Evolutionary conservation across 2,888 invertebrate species (phyloP).

Genomic region (Disparrhopalites patrizii): DNA sequence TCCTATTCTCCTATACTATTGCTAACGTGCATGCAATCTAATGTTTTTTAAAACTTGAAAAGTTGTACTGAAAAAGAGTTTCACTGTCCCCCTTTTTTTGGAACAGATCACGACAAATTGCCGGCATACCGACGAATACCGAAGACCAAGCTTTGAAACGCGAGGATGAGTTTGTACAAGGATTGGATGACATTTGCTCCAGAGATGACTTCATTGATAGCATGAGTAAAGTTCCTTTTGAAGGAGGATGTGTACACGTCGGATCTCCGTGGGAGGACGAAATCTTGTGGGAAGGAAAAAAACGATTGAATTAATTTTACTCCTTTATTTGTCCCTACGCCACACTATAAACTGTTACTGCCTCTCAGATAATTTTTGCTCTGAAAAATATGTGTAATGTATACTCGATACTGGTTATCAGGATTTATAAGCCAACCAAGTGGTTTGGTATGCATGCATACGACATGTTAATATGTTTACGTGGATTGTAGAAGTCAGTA

Average conservation of each 20-base stretch:
- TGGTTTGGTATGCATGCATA: no score
- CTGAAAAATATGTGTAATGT: background rate
- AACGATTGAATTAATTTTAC: background rate
- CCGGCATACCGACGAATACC: conserved; percentile 45
- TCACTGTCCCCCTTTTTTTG: no score
- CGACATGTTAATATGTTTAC: no score
- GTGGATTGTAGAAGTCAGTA: conserved; percentile 32
- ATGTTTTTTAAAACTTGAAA: background rate
- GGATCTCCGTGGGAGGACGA: conserved; percentile 36
- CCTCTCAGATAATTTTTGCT: background rate
- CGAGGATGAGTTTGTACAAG: background rate
- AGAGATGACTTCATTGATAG: conserved; percentile 40
- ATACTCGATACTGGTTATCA: no score
- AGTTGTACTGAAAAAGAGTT: no score
- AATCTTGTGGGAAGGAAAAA: no score
- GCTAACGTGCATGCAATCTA: background rate
- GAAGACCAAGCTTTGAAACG: conserved; percentile 31
- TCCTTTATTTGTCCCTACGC: background rate
- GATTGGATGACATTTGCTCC: conserved; percentile 3
- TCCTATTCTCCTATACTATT: no score
- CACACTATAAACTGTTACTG: background rate
- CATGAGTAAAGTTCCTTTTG: conserved; percentile 37
- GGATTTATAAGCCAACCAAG: no score
- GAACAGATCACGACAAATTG: conserved; percentile 43
- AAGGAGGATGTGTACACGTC: conserved; percentile 37